phyloP scores from a whole-genome alignment of 2,113 vertebrate species.

The Channa maculata region DNA sequence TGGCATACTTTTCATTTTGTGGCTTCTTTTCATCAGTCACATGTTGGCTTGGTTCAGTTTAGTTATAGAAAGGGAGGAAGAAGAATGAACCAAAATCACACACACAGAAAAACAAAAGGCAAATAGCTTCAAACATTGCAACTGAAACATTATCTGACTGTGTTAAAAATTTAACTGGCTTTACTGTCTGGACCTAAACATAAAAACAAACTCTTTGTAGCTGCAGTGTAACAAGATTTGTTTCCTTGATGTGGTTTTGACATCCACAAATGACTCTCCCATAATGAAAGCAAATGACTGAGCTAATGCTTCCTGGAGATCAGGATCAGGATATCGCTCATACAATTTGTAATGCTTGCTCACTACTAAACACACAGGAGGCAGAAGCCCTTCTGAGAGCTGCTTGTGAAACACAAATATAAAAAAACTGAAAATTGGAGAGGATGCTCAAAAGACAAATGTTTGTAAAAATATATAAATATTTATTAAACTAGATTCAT shows the following conservation, averaged over 20 bases:
- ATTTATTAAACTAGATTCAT: slow-evolving; percentile 8
- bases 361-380: slow-evolving; percentile 17
- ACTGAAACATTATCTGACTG: slow-evolving; percentile 20
- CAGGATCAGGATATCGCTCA: slow-evolving; percentile 54
- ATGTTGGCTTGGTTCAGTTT: neutral
- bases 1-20: slow-evolving; percentile 17
- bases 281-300: slow-evolving; percentile 62
- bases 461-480: neutral
- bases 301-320: slow-evolving; percentile 55
- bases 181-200: slow-evolving; percentile 39
- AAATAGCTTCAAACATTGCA: slow-evolving; percentile 26
- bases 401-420: slow-evolving; percentile 17
- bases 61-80: slow-evolving; percentile 8
- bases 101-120: neutral
- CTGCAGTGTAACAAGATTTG: neutral
- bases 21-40: neutral
- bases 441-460: neutral
- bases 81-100: slow-evolving; percentile 2
- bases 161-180: slow-evolving; percentile 24
- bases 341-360: slow-evolving; percentile 50
- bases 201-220: slow-evolving; percentile 13
- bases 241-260: slow-evolving; percentile 66
- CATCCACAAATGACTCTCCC: slow-evolving; percentile 47
- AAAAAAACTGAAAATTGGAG: neutral
- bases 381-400: slow-evolving; percentile 8